Conservation (phyloP, 2,113 vertebrate genomes). For the Circaetus cinerascens region DNA sequence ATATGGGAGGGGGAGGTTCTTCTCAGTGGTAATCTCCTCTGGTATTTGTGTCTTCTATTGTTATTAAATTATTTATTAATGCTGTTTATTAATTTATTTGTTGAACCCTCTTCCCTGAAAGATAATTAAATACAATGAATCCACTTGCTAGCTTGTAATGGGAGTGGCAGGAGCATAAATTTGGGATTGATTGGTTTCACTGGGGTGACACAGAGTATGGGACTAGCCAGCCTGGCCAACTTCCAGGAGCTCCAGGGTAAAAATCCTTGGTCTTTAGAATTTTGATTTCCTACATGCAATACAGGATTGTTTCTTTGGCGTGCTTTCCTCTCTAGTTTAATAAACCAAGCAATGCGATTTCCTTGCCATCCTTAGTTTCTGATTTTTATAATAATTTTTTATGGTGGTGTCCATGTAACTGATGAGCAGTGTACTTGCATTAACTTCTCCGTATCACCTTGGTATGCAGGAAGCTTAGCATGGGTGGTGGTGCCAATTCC, state of each 20-base stretch:
- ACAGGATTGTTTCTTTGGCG: background rate
- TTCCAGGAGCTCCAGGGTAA: background rate
- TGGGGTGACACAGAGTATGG: background rate
- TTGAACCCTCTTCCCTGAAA: background rate
- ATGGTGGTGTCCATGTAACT: background rate
- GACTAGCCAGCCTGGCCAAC: background rate
- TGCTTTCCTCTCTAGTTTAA: background rate
- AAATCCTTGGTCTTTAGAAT: background rate
- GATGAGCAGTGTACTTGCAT: background rate
- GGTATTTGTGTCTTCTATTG: background rate
- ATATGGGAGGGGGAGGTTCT: background rate
- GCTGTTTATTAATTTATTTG: background rate
- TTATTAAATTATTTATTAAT: background rate
- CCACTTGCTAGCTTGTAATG: background rate
- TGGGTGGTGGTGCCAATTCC: background rate
- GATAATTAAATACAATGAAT: background rate
- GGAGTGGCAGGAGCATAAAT: background rate
- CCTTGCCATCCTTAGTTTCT: background rate
- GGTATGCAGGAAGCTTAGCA: background rate
- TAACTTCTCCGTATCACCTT: background rate
- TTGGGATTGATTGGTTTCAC: background rate
- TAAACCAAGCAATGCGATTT: background rate
- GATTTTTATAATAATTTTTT: background rate
- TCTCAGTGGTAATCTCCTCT: background rate
- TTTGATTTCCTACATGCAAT: fast-evolving